Evolutionary conservation across 92 coral and sea anemone genomes (phyloP).

Genomic region (Chrysogorgia sp.): DNA sequence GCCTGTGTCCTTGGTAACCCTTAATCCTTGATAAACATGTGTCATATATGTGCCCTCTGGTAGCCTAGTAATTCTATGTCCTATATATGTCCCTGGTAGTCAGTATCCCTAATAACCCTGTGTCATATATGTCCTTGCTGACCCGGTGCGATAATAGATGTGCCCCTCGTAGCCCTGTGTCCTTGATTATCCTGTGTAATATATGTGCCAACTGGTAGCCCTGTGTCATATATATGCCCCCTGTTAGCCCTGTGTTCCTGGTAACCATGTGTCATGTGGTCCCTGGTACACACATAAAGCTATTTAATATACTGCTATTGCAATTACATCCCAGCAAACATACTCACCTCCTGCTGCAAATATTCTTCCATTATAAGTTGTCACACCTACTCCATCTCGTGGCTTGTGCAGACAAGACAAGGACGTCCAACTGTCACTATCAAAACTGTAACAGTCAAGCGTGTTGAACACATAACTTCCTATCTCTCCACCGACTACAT

Average conservation of each 20-base stretch:
- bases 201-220: neutral
- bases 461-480: constrained; percentile 88
- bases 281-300: neutral
- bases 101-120: no score
- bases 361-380: constrained; percentile 78
- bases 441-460: constrained; percentile 76
- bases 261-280: neutral
- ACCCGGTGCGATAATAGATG: no score
- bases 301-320: no score
- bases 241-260: neutral
- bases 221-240: neutral
- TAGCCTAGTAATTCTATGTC: no score
- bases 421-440: constrained; percentile 71
- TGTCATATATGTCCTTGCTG: no score
- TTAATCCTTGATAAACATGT: no score
- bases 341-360: constrained; percentile 96
- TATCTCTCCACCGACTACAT: constrained; percentile 90
- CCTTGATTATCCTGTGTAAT: no score
- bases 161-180: no score
- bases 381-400: constrained; percentile 92
- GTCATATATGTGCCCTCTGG: no score
- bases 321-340: neutral
- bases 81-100: no score
- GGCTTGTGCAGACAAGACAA: constrained; percentile 80
- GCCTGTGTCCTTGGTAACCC: no score